Conservation (phyloP, 2,888 invertebrate genomes). For the Ochlodes sylvanus region DNA sequence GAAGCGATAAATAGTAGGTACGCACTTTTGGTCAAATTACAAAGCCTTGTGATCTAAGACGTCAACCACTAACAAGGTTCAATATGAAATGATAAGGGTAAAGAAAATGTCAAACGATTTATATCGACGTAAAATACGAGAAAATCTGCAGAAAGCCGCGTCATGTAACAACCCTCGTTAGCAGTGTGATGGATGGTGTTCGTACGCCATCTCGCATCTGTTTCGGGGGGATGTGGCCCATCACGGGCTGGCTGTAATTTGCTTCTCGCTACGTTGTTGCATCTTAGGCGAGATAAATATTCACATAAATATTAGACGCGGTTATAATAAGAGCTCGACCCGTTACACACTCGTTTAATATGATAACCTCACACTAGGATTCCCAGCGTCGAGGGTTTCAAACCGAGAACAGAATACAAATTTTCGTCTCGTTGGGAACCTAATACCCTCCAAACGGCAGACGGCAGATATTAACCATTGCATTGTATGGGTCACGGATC, state of each 20-base stretch:
- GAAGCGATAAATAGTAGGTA: background rate
- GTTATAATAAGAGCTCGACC: background rate
- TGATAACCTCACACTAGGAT: too few species aligned
- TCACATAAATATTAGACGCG: background rate
- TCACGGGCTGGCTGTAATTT: constrained; percentile 29
- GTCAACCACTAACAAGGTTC: constrained; percentile 29
- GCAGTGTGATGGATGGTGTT: constrained; percentile 59
- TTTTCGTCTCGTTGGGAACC: too few species aligned
- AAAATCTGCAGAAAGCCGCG: constrained; percentile 54
- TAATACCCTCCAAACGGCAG: too few species aligned
- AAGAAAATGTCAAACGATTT: constrained; percentile 52
- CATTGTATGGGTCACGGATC: too few species aligned
- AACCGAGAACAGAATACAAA: too few species aligned
- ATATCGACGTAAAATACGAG: constrained; percentile 61
- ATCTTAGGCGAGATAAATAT: background rate
- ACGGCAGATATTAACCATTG: too few species aligned
- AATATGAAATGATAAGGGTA: constrained; percentile 48
- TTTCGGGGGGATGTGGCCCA: constrained; percentile 9
- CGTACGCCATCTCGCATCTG: constrained; percentile 30
- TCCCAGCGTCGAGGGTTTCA: too few species aligned
- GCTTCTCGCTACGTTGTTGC: constrained; percentile 25
- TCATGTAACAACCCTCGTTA: constrained; percentile 69
- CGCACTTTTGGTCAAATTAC: constrained; percentile 31
- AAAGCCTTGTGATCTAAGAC: constrained; percentile 3
- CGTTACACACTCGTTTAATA: too few species aligned